Evolutionary conservation across 2,113 vertebrate genomes (phyloP), one percentile per base, ranked within the genome.

Genomic region (Pseudolaguvia tuberculata): DNA sequence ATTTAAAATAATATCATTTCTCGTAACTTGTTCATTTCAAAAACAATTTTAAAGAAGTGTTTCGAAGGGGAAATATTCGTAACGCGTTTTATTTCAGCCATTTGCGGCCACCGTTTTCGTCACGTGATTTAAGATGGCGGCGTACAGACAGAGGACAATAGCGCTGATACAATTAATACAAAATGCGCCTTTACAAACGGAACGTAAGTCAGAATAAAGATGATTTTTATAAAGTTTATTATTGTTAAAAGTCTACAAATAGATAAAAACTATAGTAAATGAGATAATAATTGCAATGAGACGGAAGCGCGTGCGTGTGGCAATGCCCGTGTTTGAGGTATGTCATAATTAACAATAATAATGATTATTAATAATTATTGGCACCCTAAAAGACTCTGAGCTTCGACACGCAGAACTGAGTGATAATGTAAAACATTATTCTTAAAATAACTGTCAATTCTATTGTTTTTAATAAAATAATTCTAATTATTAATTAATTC

Each of bases 41-140:
- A 7, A 62, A 2, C 7, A 10, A n/a, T 10, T 13, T 2, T 42
- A 35, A 5, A 39, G n/a, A n/a, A n/a, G n/a, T n/a, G n/a, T n/a
- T 35, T 7, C 3, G 15, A 18, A 21, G 2, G 7, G 2, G 25
- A 27, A 53, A 53, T n/a, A 53, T 1, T n/a, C 1, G 2, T 5
- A 51, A 27, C 23, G 70, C 25, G 0, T 45, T 48, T 8, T 2
- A 7, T 8, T 59, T 11, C 4, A 20, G 5, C 4, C 63, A 11
- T 14, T 5, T 1, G 8, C 68, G 72, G 86, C 78, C 82, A 83
- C 89, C 89, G 77, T 89, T 12, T 6, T 59, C 21, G 45, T 4
- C 23, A 17, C 47, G 23, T 58, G 27, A 88, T 88, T 86, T 86
- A 76, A 75, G 61, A 92, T 92, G 91, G 91, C 90, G 20, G 83